Percentiles rank a stretch among this genome's conserved stretches.
Evolutionary conservation across 2,888 invertebrate genomes (phyloP).

Genomic region (Leistus spinibarbis): DNA sequence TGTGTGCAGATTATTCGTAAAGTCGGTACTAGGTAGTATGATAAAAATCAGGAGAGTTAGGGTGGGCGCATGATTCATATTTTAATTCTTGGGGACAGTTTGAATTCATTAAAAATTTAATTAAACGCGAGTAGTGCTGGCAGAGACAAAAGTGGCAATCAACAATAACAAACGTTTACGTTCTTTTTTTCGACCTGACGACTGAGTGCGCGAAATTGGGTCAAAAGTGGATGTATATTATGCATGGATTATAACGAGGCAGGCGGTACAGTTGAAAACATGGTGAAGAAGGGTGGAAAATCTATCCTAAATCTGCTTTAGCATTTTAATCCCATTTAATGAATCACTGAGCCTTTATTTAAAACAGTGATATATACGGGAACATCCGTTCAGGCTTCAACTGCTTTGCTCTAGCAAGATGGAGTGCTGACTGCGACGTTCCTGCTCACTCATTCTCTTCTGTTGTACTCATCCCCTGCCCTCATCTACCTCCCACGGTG

Average conservation of each 20-base stretch:
- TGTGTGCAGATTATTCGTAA: no score
- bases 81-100: not conserved
- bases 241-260: conserved; percentile 19
- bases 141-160: not conserved
- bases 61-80: not conserved
- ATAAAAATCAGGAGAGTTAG: not conserved
- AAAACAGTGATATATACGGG: conserved; percentile 35
- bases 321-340: conserved; percentile 33
- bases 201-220: not conserved
- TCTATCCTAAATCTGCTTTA: conserved; percentile 35
- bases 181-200: not conserved
- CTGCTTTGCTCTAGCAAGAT: conserved; percentile 30
- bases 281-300: conserved; percentile 18
- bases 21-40: no score
- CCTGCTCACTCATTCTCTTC: not conserved
- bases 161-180: conserved; percentile 8
- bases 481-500: no score
- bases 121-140: not conserved
- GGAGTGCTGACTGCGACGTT: conserved; percentile 1
- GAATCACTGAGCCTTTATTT: conserved; percentile 39
- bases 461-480: no score
- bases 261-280: not conserved
- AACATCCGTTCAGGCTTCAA: conserved; percentile 15
- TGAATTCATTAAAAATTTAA: conserved; percentile 8
- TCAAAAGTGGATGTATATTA: conserved; percentile 8